These are phyloP conservation scores for Merodon equestris DNA, from an alignment of 2,888 invertebrate genomes.

Conservation along the genomic window DNA sequence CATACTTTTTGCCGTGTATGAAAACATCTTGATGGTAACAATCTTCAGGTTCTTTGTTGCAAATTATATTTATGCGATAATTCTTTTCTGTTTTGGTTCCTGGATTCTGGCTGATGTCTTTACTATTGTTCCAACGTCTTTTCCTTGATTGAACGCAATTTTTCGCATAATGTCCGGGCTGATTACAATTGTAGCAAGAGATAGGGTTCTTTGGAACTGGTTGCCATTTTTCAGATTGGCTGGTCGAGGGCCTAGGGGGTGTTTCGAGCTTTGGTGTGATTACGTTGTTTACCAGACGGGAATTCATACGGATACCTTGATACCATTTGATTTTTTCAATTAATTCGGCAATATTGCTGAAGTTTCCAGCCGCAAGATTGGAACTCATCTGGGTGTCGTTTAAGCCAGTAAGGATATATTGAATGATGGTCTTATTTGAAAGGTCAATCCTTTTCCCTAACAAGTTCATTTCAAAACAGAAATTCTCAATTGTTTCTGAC, in stretches of 20 bases:
- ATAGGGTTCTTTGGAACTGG: too few species aligned
- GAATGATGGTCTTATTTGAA: not conserved
- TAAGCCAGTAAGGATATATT: not conserved
- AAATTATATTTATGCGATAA: too few species aligned
- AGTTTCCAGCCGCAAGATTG: not conserved
- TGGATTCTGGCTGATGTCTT: too few species aligned
- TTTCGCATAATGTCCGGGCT: slow-evolving; percentile 16
- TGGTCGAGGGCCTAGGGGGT: too few species aligned
- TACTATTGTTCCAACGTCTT: slow-evolving; percentile 1
- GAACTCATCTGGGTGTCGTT: not conserved
- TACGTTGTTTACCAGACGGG: not conserved
- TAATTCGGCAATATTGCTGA: not conserved
- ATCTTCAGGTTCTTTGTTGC: slow-evolving; percentile 2
- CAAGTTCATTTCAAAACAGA: slow-evolving; percentile 4
- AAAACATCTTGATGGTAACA: slow-evolving; percentile 24
- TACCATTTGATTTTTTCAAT: not conserved
- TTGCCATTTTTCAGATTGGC: too few species aligned
- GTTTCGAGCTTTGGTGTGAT: too few species aligned
- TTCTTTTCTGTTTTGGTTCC: not conserved
- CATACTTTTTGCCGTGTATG: slow-evolving; percentile 13
- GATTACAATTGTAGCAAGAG: slow-evolving; percentile 6
- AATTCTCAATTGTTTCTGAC: slow-evolving; percentile 8
- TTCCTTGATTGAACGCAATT: slow-evolving; percentile 9
- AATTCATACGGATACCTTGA: too few species aligned
- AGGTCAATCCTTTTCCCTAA: not conserved